These are phyloP conservation scores for Aporrectodea caliginosa DNA, from an alignment of 1,140 invertebrate genomes.

Conservation along the genomic window DNA sequence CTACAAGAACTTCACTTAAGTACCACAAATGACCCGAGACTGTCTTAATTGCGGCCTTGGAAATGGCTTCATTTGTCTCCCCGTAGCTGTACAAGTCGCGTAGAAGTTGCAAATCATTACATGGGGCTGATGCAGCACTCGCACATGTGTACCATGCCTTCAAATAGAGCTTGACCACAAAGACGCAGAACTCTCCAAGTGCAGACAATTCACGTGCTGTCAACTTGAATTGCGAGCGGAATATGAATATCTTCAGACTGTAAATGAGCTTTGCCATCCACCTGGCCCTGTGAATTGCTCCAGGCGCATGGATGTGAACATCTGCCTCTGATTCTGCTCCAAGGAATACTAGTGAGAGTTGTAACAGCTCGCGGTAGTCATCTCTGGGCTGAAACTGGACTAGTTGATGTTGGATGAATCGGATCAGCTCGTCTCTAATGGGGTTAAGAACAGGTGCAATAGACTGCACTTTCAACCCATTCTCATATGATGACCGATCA, in stretches of 20 bases:
- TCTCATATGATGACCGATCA: neutral
- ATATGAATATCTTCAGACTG: constrained; percentile 7
- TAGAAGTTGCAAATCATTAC: constrained; percentile 27
- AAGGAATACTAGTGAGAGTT: neutral
- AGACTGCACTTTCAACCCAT: neutral
- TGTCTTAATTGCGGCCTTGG: constrained; percentile 1
- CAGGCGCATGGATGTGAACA: neutral
- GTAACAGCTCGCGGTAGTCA: neutral
- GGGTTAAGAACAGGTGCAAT: neutral
- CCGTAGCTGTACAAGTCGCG: neutral
- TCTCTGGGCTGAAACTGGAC: constrained; percentile 4
- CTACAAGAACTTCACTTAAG: constrained; percentile 9
- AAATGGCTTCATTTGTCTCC: constrained; percentile 12
- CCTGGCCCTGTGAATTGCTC: neutral
- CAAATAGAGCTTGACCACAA: constrained; percentile 1
- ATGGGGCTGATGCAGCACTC: constrained; percentile 5
- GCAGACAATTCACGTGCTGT: constrained; percentile 5
- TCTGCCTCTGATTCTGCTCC: neutral
- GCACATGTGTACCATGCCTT: constrained; percentile 20
- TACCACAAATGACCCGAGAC: constrained; percentile 4
- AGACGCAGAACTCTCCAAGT: neutral
- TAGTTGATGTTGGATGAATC: constrained; percentile 6
- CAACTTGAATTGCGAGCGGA: constrained; percentile 17
- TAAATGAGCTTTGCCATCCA: constrained; percentile 19
- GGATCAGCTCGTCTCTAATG: neutral